phyloP scores from a whole-genome alignment of 1,140 invertebrate species.

The Halesus radiatus region DNA sequence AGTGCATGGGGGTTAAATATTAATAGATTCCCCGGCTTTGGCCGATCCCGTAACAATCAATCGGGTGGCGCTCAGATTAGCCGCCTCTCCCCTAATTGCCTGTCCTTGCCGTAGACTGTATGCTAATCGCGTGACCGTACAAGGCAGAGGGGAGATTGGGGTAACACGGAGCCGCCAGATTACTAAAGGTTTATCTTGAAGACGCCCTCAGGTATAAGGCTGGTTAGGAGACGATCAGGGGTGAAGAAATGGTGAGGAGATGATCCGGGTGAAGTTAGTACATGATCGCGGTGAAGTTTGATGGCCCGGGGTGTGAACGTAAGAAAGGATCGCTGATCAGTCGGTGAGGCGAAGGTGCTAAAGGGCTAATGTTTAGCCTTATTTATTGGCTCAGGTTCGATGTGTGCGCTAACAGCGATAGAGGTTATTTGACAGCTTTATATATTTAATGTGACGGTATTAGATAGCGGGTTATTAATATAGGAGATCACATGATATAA shows the following conservation, averaged over 20 bases:
- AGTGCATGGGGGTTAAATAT: not conserved
- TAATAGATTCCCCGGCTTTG: constrained; percentile 25
- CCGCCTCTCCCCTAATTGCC: constrained; percentile 29
- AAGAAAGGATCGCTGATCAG: not conserved
- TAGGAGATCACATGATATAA: not conserved
- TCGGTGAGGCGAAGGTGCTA: not conserved
- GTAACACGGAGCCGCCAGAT: constrained; percentile 18
- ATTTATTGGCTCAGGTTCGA: not conserved
- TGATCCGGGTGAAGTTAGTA: constrained; percentile 7
- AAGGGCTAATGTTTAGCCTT: not conserved
- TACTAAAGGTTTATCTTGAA: constrained; percentile 23
- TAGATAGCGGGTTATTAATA: not conserved
- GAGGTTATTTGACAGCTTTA: not conserved
- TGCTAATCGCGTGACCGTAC: constrained; percentile 32
- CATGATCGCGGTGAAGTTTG: constrained; percentile 1
- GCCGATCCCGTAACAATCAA: constrained; percentile 35
- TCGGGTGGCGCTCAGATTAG: constrained; percentile 23
- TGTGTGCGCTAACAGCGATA: not conserved
- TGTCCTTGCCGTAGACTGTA: constrained; percentile 35
- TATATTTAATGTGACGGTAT: too few relatives aligned
- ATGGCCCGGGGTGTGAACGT: not conserved
- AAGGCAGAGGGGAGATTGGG: constrained; percentile 7
- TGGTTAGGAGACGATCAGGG: constrained; percentile 9
- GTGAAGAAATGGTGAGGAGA: not conserved
- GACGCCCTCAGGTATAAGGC: constrained; percentile 19